These are phyloP conservation scores for Platycercus adscitus DNA, from an alignment of 2,113 vertebrate species.

Conservation along the genomic window DNA sequence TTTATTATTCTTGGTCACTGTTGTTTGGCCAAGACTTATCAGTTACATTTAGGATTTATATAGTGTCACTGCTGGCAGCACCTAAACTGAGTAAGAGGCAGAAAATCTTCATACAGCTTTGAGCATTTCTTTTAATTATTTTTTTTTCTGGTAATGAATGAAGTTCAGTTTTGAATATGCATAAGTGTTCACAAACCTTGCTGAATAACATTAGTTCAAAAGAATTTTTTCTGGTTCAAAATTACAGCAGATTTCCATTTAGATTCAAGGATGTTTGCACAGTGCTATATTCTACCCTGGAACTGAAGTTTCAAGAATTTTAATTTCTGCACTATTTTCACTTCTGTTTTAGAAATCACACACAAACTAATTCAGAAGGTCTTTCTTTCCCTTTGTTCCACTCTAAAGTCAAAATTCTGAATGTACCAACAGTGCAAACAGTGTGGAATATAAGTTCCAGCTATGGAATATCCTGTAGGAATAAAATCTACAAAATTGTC, in stretches of 20 bases:
- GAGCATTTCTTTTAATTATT: rapidly evolving
- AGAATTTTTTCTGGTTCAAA: background rate
- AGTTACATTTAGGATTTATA: background rate
- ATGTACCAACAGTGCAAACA: background rate
- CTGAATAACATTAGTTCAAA: background rate
- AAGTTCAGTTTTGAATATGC: background rate
- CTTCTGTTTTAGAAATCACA: background rate
- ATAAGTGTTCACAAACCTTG: background rate
- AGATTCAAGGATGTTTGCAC: background rate
- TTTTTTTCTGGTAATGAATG: background rate
- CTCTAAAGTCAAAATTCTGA: background rate
- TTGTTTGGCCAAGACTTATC: background rate
- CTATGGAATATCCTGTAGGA: background rate
- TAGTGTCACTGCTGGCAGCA: background rate
- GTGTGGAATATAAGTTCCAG: background rate
- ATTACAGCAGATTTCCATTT: background rate
- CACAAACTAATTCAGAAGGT: background rate
- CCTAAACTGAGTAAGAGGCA: background rate
- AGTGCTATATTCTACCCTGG: background rate
- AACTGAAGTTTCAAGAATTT: background rate
- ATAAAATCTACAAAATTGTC: background rate
- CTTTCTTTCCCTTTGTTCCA: background rate
- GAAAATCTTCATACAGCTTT: background rate
- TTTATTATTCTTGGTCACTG: background rate
- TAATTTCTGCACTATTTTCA: background rate